These are phyloP conservation scores for Acrossocheilus wenchowensis DNA, from an alignment of 2,797 vertebrate genomes.

Conservation along the genomic window DNA sequence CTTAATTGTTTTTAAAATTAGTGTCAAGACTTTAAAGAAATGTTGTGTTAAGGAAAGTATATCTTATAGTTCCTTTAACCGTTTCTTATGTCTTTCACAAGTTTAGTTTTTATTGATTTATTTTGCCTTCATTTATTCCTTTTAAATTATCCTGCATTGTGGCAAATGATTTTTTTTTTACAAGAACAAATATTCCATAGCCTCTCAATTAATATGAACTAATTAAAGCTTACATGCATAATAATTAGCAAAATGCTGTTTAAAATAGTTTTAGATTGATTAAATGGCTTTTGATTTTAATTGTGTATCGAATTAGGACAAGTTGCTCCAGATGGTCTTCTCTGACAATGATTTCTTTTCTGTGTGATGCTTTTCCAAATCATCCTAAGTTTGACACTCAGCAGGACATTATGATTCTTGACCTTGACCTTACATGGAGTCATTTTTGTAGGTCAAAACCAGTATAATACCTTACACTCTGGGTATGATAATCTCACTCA, in stretches of 20 bases:
- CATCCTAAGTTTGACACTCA: neutral
- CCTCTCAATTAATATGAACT: constrained; percentile 20
- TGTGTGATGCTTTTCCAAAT: neutral
- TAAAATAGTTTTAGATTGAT: constrained; percentile 32
- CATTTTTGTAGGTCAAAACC: constrained; percentile 56
- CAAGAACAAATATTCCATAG: neutral
- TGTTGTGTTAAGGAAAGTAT: neutral
- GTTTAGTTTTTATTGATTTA: neutral
- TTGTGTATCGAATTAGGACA: constrained; percentile 25
- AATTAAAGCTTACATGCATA: constrained; percentile 30
- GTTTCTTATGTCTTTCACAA: neutral
- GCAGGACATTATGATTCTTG: constrained; percentile 34
- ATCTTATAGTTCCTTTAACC: neutral
- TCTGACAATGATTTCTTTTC: neutral
- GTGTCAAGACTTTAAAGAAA: neutral
- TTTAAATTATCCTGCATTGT: neutral
- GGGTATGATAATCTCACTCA: constrained; percentile 54
- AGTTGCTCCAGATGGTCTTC: constrained; percentile 4
- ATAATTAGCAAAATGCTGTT: constrained; percentile 19
- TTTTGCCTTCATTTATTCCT: neutral
- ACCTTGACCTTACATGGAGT: constrained; percentile 63
- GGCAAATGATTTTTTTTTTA: neutral
- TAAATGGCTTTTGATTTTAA: constrained; percentile 34
- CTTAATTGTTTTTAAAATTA: neutral
- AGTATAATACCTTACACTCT: constrained; percentile 53